Conservation (phyloP, 1,140 invertebrate genomes). For the Apocrypta bakeri region DNA sequence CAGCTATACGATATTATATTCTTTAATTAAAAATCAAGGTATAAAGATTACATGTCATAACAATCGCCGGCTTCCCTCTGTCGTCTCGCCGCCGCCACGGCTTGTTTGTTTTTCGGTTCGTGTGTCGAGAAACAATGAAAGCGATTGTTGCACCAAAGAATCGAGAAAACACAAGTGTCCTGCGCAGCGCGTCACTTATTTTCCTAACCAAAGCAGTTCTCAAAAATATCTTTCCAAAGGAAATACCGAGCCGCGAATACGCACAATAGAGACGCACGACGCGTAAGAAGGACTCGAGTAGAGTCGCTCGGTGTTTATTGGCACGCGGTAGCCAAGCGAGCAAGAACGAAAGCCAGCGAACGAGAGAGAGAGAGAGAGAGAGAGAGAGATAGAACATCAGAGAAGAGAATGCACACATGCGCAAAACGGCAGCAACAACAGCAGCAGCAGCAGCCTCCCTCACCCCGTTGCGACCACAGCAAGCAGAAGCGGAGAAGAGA, state of each 20-base stretch:
- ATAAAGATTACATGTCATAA: constrained; percentile 62
- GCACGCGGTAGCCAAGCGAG: constrained; percentile 31
- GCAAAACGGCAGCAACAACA: constrained; percentile 3
- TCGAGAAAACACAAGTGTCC: background rate
- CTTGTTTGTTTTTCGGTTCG: constrained; percentile 58
- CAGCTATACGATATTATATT: constrained; percentile 63
- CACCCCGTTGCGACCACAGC: constrained; percentile 14
- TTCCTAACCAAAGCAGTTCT: background rate
- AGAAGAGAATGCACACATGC: constrained; percentile 44
- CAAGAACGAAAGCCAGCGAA: background rate
- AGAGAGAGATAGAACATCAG: constrained; percentile 44
- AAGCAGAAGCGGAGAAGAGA: constrained; percentile 34
- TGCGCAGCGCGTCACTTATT: background rate
- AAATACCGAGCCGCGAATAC: background rate
- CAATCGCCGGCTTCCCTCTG: constrained; percentile 44
- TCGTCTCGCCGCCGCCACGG: constrained; percentile 15
- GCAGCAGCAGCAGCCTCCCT: constrained; percentile 35
- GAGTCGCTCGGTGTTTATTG: constrained; percentile 39
- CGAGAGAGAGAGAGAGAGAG: constrained; percentile 22
- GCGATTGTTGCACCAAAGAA: constrained; percentile 54
- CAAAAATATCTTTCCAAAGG: background rate
- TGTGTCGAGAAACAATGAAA: constrained; percentile 62
- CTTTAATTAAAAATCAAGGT: constrained; percentile 68
- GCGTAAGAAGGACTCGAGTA: background rate
- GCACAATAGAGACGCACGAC: background rate